Base-by-base conservation (phyloP, 1,140 invertebrate species). In the Drosophila sechellia region DNA sequence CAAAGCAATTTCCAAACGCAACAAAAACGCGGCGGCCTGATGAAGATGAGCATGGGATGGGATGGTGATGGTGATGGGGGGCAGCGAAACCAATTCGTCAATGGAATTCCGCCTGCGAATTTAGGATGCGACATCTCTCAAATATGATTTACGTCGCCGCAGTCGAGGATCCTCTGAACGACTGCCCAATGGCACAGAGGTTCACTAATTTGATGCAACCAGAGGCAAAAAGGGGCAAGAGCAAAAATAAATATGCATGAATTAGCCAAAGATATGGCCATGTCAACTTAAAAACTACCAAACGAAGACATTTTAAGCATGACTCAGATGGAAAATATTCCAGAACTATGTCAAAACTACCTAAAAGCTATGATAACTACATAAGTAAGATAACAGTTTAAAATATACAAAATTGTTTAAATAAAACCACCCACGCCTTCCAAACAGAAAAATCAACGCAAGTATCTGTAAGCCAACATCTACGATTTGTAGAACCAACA, bases 401-500 rank as follows among this genome's bases (percentile, higher is more conserved):
- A 31, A 8, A 10, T 31, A 31, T 10, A 31, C 31, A 31, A 31
- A 31, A 10, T 31, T 10, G 31, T 8, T 31, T 31, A 3, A 3
- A 10, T 10, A 8, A 31, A 31, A 31, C 31, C 31, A 31, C 6
- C 31, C 6, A 31, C 31, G 31, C 3, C 6, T 31, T 31, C 3
- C 27, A 3, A 27, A 27, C 5, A 0, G 6, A 27, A 20, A 50
- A 15, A 12, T 37, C 35, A 17, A 35, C 45, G 3, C 43, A 31
- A 12, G 15, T 34, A 10, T 22, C 20, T 15, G 15, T 6, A 31
- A 40, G 35, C 34, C 56, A 71, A 66, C 78, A 87, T 81, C 81
- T 39, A 63, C 81, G 77, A 86, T 86, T 86, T 86, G 81, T 86
- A 77, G 70, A 61, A 66, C 61, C 76, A 85, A 83, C 83, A 86